Conservation (phyloP, 2,888 invertebrate species). For the Drosophila melanosoma region DNA sequence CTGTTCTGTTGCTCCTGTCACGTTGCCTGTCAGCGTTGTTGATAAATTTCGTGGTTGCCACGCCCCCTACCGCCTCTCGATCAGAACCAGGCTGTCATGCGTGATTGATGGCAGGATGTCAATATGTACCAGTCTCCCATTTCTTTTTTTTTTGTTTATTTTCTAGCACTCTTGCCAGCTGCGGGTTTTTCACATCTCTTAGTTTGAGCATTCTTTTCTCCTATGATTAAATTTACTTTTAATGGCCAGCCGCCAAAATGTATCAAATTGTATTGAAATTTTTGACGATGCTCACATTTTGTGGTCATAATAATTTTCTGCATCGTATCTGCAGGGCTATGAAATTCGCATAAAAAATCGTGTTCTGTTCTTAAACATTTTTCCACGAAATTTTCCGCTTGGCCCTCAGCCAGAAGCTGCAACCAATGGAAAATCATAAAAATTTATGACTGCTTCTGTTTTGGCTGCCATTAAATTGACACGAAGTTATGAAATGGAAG, state of each 20-base stretch:
- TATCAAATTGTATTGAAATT: slow-evolving; percentile 16
- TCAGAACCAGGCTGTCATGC: slow-evolving; percentile 57
- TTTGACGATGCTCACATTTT: slow-evolving; percentile 13
- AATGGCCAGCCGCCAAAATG: slow-evolving; percentile 56
- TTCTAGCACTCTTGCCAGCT: slow-evolving; percentile 45
- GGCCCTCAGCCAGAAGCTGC: slow-evolving; percentile 31
- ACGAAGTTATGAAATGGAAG: slow-evolving; percentile 57
- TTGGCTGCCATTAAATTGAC: slow-evolving; percentile 40
- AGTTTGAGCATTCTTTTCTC: slow-evolving; percentile 8
- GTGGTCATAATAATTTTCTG: slow-evolving; percentile 71
- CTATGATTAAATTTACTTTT: slow-evolving; percentile 74
- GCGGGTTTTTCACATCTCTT: slow-evolving; percentile 20
- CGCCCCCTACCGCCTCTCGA: slow-evolving; percentile 18
- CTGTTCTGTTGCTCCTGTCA: neutral
- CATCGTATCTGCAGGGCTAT: slow-evolving; percentile 75
- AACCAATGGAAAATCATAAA: slow-evolving; percentile 80
- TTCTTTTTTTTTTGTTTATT: slow-evolving; percentile 27
- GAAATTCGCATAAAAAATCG: slow-evolving; percentile 67
- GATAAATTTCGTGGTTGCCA: slow-evolving; percentile 59
- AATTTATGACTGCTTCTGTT: slow-evolving; percentile 73
- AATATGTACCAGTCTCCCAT: slow-evolving; percentile 54
- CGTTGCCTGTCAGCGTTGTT: slow-evolving; percentile 43
- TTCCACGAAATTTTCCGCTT: slow-evolving; percentile 39
- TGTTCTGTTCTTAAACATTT: slow-evolving; percentile 36
- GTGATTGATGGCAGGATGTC: slow-evolving; percentile 75